Percentiles rank a stretch among this genome's conserved stretches.
Evolutionary conservation across 1,140 invertebrate species (phyloP).

Genomic region (Trachymyrmex cornetzi): DNA sequence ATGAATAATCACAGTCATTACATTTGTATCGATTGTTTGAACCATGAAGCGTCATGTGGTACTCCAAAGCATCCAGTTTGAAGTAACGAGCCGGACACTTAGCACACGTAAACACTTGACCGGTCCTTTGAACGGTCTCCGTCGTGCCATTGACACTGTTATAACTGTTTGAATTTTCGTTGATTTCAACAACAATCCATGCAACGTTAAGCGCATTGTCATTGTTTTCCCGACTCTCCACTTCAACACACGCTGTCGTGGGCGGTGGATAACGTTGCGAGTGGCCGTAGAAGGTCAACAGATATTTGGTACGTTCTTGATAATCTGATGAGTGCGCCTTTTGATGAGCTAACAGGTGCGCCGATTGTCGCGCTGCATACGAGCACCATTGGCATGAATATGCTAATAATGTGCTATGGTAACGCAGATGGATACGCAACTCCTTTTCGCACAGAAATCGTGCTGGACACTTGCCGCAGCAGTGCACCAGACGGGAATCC

Average conservation of each 20-base stretch:
- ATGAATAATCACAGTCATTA: slow-evolving; percentile 94
- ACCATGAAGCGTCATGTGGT: slow-evolving; percentile 91
- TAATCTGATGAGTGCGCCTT: slow-evolving; percentile 94
- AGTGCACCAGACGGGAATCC: slow-evolving; percentile 85
- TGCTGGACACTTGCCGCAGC: slow-evolving; percentile 91
- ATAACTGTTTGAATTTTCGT: slow-evolving; percentile 23
- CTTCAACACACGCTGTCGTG: slow-evolving; percentile 87
- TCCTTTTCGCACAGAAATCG: slow-evolving; percentile 90
- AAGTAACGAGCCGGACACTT: slow-evolving; percentile 91
- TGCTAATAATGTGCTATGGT: slow-evolving; percentile 89
- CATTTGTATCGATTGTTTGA: slow-evolving; percentile 91
- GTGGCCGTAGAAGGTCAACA: slow-evolving; percentile 90
- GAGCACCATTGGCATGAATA: slow-evolving; percentile 92
- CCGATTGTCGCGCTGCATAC: slow-evolving; percentile 91
- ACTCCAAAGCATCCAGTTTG: slow-evolving; percentile 90
- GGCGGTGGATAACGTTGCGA: slow-evolving; percentile 89
- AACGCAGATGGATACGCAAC: slow-evolving; percentile 89
- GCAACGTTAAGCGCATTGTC: slow-evolving; percentile 68
- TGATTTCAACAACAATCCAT: slow-evolving; percentile 83
- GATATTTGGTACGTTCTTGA: slow-evolving; percentile 91
- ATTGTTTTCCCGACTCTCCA: slow-evolving; percentile 65
- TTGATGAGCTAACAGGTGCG: slow-evolving; percentile 91
- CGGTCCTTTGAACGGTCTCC: slow-evolving; percentile 45
- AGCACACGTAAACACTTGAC: slow-evolving; percentile 87
- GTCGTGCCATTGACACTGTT: background rate